These are phyloP conservation scores for Micromesistius poutassou DNA, from an alignment of 2,797 vertebrate genomes.

Conservation along the genomic window DNA sequence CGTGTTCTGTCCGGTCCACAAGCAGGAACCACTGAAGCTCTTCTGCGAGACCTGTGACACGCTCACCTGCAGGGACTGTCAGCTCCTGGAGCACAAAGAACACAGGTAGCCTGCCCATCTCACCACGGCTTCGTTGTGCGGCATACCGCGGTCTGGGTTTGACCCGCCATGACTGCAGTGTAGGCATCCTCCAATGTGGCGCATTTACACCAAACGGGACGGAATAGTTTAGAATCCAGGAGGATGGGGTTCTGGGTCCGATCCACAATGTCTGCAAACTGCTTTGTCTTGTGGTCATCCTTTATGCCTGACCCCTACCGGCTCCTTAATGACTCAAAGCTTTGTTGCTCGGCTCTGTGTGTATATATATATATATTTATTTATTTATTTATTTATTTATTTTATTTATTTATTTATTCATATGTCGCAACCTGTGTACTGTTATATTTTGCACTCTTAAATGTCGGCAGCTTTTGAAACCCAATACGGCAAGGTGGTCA, in stretches of 20 bases:
- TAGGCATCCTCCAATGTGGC: not conserved
- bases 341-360: too few relatives aligned
- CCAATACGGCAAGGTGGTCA: not conserved
- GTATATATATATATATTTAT: too few relatives aligned
- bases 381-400: too few relatives aligned
- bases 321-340: not conserved
- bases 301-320: not conserved
- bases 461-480: not conserved
- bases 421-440: too few relatives aligned
- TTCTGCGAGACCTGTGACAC: constrained; percentile 99
- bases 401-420: too few relatives aligned
- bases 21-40: constrained; percentile 96
- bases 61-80: constrained; percentile 96
- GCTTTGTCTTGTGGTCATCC: not conserved
- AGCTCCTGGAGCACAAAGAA: constrained; percentile 96
- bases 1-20: constrained; percentile 97
- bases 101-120: constrained; percentile 80
- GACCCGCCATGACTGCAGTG: not conserved
- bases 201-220: too few relatives aligned
- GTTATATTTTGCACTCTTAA: not conserved
- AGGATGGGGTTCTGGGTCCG: not conserved
- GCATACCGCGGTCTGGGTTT: not conserved
- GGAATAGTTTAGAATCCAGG: too few relatives aligned
- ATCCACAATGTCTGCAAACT: not conserved
- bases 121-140: not conserved